phyloP scores from a whole-genome alignment of 2,888 invertebrate genomes.

The Hololepta plana region DNA sequence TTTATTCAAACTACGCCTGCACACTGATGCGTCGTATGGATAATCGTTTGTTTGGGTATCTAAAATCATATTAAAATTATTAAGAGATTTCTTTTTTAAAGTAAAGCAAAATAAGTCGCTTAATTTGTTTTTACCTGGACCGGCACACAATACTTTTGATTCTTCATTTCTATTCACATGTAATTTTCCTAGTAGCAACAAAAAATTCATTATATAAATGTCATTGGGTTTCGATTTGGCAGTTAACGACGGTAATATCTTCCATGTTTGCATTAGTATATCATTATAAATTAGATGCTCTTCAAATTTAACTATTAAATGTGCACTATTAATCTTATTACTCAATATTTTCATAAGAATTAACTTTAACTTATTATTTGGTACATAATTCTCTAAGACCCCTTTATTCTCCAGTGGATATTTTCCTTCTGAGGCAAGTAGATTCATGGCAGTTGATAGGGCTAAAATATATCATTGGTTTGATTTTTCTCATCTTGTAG shows the following conservation, averaged over 20 bases:
- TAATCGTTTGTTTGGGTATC: too few species aligned
- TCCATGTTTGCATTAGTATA: conserved; percentile 54
- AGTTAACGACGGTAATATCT: conserved; percentile 35
- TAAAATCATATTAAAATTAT: too few species aligned
- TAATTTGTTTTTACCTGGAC: conserved; percentile 11
- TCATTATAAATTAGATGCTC: conserved; percentile 60
- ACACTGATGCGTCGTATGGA: conserved; percentile 31
- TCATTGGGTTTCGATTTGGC: conserved; percentile 33
- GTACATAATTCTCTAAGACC: conserved; percentile 40
- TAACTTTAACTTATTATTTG: conserved; percentile 43
- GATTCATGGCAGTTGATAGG: conserved; percentile 51
- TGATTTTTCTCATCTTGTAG: background rate
- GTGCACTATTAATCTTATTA: conserved; percentile 37
- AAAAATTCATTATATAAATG: conserved; percentile 23
- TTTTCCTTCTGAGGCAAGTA: conserved; percentile 54
- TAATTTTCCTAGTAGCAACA: conserved; percentile 21
- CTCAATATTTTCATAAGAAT: conserved; percentile 47
- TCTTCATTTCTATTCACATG: conserved; percentile 18
- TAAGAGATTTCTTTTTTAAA: too few species aligned
- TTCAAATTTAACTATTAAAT: conserved; percentile 48
- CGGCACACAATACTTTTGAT: conserved; percentile 16
- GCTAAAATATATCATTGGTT: conserved; percentile 25
- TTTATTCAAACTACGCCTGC: conserved; percentile 43
- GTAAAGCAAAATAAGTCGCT: too few species aligned
- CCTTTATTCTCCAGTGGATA: conserved; percentile 37